phyloP scores from a whole-genome alignment of 2,888 invertebrate species.

The Argynnis bischoffii region DNA sequence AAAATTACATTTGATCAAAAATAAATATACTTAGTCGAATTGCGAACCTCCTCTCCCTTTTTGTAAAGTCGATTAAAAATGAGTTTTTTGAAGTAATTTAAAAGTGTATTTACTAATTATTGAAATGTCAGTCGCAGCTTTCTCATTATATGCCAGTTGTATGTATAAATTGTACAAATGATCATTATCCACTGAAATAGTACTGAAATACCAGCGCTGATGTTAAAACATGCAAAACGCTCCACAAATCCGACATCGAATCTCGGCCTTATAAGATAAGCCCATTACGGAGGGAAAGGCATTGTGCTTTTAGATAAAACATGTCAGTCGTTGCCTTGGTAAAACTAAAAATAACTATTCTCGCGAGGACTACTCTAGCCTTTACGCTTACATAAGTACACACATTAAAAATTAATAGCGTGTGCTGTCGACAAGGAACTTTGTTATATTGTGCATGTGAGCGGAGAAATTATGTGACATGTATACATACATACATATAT shows the following conservation, averaged over 20 bases:
- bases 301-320: constrained; percentile 33
- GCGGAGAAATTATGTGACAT: constrained; percentile 30
- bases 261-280: constrained; percentile 38
- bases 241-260: constrained; percentile 26
- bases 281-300: constrained; percentile 28
- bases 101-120: too few relatives aligned
- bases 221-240: constrained; percentile 19
- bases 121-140: background rate
- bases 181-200: background rate
- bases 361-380: constrained; percentile 14
- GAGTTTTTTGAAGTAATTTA: too few relatives aligned
- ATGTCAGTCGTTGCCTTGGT: constrained; percentile 28
- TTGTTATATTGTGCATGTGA: constrained; percentile 22
- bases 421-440: constrained; percentile 26
- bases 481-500: constrained; percentile 8
- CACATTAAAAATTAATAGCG: constrained; percentile 38
- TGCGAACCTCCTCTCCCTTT: too few relatives aligned
- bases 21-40: too few relatives aligned
- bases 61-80: too few relatives aligned
- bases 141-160: background rate
- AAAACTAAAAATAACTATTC: constrained; percentile 36
- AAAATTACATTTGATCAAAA: too few relatives aligned
- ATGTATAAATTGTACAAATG: too few relatives aligned
- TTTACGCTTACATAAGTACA: constrained; percentile 33
- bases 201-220: background rate